Conservation (phyloP, 2,113 vertebrate genomes). For the Corapipo altera region DNA sequence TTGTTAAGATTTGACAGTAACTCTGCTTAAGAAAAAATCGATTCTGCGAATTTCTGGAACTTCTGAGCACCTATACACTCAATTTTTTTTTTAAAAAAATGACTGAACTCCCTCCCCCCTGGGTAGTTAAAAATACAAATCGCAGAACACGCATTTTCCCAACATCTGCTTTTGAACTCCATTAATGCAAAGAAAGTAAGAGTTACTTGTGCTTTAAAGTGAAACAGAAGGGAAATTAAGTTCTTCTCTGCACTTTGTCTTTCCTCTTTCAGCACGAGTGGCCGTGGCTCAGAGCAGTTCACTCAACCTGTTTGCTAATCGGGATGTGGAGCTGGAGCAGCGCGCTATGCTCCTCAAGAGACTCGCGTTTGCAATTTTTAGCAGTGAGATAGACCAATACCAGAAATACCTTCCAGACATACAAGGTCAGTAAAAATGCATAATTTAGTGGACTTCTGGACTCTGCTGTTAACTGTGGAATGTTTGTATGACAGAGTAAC, state of each 20-base stretch:
- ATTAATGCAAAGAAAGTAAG: neutral
- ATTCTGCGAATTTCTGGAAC: neutral
- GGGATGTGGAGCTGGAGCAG: conserved; percentile 95
- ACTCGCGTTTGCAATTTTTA: conserved; percentile 96
- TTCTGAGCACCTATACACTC: neutral
- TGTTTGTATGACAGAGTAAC: neutral
- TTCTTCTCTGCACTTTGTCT: accelerated
- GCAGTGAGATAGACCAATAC: conserved; percentile 97
- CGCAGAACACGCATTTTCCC: neutral
- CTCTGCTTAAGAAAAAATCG: neutral
- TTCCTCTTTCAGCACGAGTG: conserved; percentile 84
- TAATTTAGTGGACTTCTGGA: neutral
- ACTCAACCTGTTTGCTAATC: conserved; percentile 93
- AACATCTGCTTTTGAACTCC: neutral
- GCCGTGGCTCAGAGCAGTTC: conserved; percentile 98
- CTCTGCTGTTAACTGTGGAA: neutral
- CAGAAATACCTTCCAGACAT: conserved; percentile 97
- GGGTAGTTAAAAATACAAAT: neutral
- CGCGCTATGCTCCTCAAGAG: conserved; percentile 97
- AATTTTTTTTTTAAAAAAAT: neutral
- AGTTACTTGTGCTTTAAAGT: neutral
- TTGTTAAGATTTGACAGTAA: neutral
- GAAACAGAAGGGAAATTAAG: neutral
- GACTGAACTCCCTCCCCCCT: neutral
- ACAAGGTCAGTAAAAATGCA: conserved; percentile 76